Base-by-base conservation (phyloP, 92 coral and sea anemone species). In the Palythoa grandis region DNA sequence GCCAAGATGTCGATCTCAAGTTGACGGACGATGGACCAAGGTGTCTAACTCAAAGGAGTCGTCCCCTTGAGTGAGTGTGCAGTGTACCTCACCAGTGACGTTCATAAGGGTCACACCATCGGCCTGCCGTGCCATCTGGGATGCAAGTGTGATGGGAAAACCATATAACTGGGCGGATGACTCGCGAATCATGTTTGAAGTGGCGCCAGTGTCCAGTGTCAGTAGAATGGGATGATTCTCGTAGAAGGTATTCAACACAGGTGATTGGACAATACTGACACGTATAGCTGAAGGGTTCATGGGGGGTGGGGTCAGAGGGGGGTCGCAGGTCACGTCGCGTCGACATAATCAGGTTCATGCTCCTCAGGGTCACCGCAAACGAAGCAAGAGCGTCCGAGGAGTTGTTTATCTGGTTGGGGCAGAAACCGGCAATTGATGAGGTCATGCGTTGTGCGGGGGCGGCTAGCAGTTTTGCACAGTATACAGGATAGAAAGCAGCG, bases 41-140 rank as follows among this genome's bases (percentile, higher is more conserved):
- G 86, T 82, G 66, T 91, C 94, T 3, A 86, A 73, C 39, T 80
- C 79, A 66, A 86, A 82, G 23, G 88, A 80, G 48, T 37, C 20
- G 72, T 65, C 58, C 19, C 80, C 91, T 9, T 61, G 88, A 61
- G 85, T 58, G 37, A 92, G 85, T 72, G 90, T 57, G 70, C 87
- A 83, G 88, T 86, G 87, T 48, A 86, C 86, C 48, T 85, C 88
- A 25, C 90, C 90, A 61, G 76, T 83, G 52, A 88, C 86, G 53
- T 86, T 90, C 90, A 82, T 88, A 20, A 92, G 94, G 75, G 90
- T 86, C 12, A 88, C 86, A 19, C 94, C 90, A 74, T 86, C 87
- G 71, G 92, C 87, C 82, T 86, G 92, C 17, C 77, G 87, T 13
- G 89, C 92, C 92, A 89, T 89, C 83, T 92, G 87, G 38, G 89